A percentile compares a stretch with the other conserved stretches of the same genome.
These are phyloP conservation scores for Alectoris magna DNA, from an alignment of 2,797 vertebrate species.

Conservation along the genomic window DNA sequence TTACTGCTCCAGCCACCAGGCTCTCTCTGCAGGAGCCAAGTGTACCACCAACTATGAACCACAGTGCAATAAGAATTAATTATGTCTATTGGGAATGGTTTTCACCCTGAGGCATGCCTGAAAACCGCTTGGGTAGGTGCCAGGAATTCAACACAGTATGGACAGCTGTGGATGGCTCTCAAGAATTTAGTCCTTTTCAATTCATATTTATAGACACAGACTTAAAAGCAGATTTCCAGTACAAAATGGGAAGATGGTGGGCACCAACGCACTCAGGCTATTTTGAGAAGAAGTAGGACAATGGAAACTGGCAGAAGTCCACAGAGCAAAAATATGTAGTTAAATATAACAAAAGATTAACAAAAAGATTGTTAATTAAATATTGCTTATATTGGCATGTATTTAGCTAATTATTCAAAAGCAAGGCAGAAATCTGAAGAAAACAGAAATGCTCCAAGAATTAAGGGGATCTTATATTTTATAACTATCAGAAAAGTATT, in stretches of 20 bases:
- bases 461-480: background rate
- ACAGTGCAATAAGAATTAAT: background rate
- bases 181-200: background rate
- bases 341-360: background rate
- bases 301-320: background rate
- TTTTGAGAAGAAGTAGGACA: background rate
- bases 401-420: constrained; percentile 12
- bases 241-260: background rate
- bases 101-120: background rate
- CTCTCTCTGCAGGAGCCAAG: background rate
- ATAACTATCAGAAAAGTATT: background rate
- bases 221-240: background rate
- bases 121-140: background rate
- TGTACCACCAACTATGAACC: background rate
- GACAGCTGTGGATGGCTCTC: background rate
- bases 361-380: background rate
- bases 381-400: background rate
- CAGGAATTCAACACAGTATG: background rate
- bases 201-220: background rate
- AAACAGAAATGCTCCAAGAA: background rate
- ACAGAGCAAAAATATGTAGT: background rate
- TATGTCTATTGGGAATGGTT: background rate
- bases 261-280: background rate
- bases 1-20: background rate
- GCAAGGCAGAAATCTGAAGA: background rate